phyloP scores from a whole-genome alignment of 1,140 invertebrate species.

The Pogonomyrmex barbatus region DNA sequence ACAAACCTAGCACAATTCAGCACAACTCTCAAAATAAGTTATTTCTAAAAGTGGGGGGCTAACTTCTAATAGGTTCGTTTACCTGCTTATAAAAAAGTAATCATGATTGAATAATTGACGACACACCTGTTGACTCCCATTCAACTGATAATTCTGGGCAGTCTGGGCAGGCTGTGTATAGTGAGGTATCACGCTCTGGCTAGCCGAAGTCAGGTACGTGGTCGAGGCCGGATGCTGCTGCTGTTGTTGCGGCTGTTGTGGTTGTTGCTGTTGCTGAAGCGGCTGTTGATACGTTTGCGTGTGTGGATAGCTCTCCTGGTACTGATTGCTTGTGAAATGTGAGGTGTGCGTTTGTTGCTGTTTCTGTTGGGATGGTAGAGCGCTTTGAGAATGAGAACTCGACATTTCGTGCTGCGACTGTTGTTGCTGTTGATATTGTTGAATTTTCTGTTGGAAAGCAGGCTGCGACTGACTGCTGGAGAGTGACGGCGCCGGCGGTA shows the following conservation, averaged over 20 bases:
- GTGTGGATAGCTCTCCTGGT: constrained; percentile 85
- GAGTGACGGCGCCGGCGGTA: constrained; percentile 84
- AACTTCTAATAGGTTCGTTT: too few relatives aligned
- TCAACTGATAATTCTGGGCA: constrained; percentile 82
- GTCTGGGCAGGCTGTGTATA: constrained; percentile 82
- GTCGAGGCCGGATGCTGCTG: constrained; percentile 80
- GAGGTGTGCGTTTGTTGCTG: constrained; percentile 82
- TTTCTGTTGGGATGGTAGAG: constrained; percentile 73
- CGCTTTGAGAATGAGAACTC: constrained; percentile 74
- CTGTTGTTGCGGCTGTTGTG: constrained; percentile 77
- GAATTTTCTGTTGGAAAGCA: constrained; percentile 83
- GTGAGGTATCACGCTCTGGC: constrained; percentile 82
- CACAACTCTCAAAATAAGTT: too few relatives aligned
- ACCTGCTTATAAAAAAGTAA: constrained; percentile 20
- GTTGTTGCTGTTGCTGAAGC: constrained; percentile 78
- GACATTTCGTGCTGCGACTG: constrained; percentile 74
- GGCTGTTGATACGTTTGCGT: constrained; percentile 85
- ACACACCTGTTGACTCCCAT: constrained; percentile 82
- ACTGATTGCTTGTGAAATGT: constrained; percentile 83
- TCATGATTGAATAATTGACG: constrained; percentile 39
- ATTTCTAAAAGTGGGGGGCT: too few relatives aligned
- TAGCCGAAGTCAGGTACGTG: constrained; percentile 81
- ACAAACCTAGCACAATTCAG: too few relatives aligned
- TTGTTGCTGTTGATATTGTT: constrained; percentile 82
- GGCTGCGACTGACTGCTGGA: constrained; percentile 87